phyloP scores from a whole-genome alignment of 2,888 invertebrate genomes.

The Drosophila kuntzei region DNA sequence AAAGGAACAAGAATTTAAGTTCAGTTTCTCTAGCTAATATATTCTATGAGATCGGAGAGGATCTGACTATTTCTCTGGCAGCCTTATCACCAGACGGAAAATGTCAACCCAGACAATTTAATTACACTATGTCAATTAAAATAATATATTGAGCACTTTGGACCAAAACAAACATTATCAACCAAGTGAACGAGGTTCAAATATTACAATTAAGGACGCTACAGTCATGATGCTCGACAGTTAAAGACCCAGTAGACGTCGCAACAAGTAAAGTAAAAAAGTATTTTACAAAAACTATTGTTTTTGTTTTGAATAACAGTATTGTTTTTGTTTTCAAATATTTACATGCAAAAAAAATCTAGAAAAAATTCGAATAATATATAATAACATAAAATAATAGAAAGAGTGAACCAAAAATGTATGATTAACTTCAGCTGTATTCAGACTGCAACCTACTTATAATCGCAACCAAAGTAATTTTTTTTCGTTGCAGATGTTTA shows the following conservation, averaged over 20 bases:
- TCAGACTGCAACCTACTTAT: neutral
- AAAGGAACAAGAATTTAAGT: too few relatives aligned
- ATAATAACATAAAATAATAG: neutral
- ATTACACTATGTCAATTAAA: neutral
- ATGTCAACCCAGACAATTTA: slow-evolving; percentile 12
- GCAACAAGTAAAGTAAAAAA: too few relatives aligned
- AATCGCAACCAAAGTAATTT: neutral
- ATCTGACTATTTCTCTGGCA: neutral
- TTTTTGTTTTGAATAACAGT: too few relatives aligned
- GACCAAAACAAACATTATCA: slow-evolving; percentile 12
- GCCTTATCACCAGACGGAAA: slow-evolving; percentile 7
- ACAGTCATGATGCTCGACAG: neutral
- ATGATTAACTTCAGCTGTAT: neutral
- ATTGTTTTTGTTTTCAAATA: neutral
- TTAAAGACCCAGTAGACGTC: neutral
- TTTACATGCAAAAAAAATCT: neutral
- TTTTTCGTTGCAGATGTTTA: neutral
- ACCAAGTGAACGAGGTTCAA: neutral
- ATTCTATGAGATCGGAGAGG: neutral
- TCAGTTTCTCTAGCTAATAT: too few relatives aligned
- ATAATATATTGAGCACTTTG: slow-evolving; percentile 43
- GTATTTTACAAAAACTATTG: too few relatives aligned
- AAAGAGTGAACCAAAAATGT: neutral
- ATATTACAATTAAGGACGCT: neutral
- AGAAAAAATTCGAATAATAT: neutral